Base-by-base conservation (phyloP, 1,140 invertebrate genomes). In the Ceratina japonica region DNA sequence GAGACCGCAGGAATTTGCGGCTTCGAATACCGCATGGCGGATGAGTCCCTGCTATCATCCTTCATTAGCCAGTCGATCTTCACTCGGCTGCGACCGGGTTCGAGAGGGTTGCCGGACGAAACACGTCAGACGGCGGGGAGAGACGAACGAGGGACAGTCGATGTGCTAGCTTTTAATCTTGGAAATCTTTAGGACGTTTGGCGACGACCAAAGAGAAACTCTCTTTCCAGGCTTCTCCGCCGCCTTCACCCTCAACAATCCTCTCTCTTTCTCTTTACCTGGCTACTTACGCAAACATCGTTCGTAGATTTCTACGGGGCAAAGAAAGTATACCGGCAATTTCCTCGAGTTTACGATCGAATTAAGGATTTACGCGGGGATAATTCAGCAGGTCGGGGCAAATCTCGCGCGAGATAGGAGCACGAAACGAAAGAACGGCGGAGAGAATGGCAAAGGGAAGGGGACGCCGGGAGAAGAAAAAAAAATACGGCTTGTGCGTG, bases 301-400 rank as follows among this genome's bases (percentile, higher is more conserved):
- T 81, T 88, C 81, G 79, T 65, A 79, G 82, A 87, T 80, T 88
- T 82, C 80, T 83, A 81, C 75, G 65, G 73, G 63, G 78, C 63
- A 81, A 87, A 87, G 83, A 84, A 79, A 79, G 69, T 65, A 79
- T 68, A 52, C 63, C 51, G 51, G 64, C 61, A 51, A 69, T 64
- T 62, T 82, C 49, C 78, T 73, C 70, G 83, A 86, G 86, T 90
- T 90, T 88, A 88, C 76, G 74, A 70, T 81, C 84, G 87, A 90
- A 89, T 90, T 88, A 89, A 81, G 87, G 86, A 88, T 90, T 86
- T 87, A 83, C 87, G 82, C 75, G 81, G 82, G 37, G 75, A 82
- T 87, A 88, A 89, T 89, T 87, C 86, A 71, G 76, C 84, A 80
- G 63, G 63, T 49, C 27, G 59, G 18, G 75, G 81, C 76, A 79